phyloP scores from a whole-genome alignment of 53 echinoderm and acorn worm species.

The Zoroaster sp. region DNA sequence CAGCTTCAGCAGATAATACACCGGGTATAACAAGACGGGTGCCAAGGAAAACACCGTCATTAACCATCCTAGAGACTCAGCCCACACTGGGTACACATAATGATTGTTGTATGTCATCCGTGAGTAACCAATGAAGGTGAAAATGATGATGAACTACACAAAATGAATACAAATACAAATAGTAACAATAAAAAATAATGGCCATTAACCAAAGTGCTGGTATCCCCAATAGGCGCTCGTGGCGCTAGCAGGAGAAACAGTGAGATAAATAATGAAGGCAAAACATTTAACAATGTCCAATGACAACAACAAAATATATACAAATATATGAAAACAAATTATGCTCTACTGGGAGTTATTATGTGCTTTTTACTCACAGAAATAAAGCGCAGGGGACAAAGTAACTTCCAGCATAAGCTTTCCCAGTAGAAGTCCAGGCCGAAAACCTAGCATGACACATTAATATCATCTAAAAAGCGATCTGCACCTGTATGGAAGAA shows the following conservation, averaged over 20 bases:
- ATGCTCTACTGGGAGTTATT: background rate
- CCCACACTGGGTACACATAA: conserved; percentile 75
- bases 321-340: background rate
- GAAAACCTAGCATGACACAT: conserved; percentile 77
- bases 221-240: too few relatives aligned
- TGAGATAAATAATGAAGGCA: too few relatives aligned
- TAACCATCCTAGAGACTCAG: conserved; percentile 79
- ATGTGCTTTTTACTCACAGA: conserved; percentile 41
- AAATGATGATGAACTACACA: conserved; percentile 79
- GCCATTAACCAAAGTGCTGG: too few relatives aligned
- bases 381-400: conserved; percentile 66
- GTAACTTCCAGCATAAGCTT: conserved; percentile 66
- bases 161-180: background rate
- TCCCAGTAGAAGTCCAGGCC: conserved; percentile 66
- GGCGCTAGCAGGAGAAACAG: too few relatives aligned
- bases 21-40: conserved; percentile 61
- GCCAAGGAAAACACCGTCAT: conserved; percentile 63
- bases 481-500: conserved; percentile 60
- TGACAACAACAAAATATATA: background rate
- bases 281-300: too few relatives aligned
- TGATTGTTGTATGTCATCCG: conserved; percentile 65
- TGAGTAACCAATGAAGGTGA: conserved; percentile 56
- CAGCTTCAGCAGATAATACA: conserved; percentile 42
- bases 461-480: conserved; percentile 65
- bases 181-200: background rate